Percentiles rank a stretch among this genome's conserved stretches.
phyloP scores from a whole-genome alignment of 2,888 invertebrate species.

The Drosophila stalkeri region DNA sequence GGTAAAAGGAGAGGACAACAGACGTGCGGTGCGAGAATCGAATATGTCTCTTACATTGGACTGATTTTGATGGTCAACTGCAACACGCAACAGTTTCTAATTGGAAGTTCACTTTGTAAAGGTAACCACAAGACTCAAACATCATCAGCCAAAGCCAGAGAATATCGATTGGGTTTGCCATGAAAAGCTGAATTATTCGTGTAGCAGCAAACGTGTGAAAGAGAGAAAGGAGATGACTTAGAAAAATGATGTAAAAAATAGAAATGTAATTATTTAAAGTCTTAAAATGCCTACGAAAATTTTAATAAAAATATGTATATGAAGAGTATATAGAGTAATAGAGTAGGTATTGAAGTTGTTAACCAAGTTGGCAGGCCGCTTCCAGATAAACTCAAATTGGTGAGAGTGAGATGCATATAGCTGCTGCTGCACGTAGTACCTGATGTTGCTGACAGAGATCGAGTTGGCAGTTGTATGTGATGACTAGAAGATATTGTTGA shows the following conservation, averaged over 20 bases:
- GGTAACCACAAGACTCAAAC: conserved; percentile 28
- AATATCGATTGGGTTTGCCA: conserved; percentile 52
- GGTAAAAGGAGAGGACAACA: neutral
- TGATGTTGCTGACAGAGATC: too few species aligned
- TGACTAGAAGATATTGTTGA: too few species aligned
- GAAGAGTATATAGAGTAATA: too few species aligned
- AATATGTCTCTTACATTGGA: conserved; percentile 51
- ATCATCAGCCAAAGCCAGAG: conserved; percentile 10
- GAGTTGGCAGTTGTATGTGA: too few species aligned
- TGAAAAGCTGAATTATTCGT: conserved; percentile 16
- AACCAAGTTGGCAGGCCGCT: too few species aligned
- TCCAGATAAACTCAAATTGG: too few species aligned
- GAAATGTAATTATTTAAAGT: too few species aligned
- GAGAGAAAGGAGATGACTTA: neutral
- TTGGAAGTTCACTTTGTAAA: conserved; percentile 62
- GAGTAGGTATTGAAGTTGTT: too few species aligned
- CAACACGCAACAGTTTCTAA: conserved; percentile 72
- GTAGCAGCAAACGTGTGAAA: neutral
- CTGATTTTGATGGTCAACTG: conserved; percentile 77
- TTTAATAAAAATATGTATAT: too few species aligned
- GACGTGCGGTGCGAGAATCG: conserved; percentile 16
- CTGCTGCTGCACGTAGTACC: too few species aligned
- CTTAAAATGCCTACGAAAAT: too few species aligned
- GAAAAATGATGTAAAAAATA: neutral
- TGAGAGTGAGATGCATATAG: too few species aligned